Evolutionary conservation across 2,113 vertebrate genomes (phyloP).

Genomic region (Saccopteryx leptura): DNA sequence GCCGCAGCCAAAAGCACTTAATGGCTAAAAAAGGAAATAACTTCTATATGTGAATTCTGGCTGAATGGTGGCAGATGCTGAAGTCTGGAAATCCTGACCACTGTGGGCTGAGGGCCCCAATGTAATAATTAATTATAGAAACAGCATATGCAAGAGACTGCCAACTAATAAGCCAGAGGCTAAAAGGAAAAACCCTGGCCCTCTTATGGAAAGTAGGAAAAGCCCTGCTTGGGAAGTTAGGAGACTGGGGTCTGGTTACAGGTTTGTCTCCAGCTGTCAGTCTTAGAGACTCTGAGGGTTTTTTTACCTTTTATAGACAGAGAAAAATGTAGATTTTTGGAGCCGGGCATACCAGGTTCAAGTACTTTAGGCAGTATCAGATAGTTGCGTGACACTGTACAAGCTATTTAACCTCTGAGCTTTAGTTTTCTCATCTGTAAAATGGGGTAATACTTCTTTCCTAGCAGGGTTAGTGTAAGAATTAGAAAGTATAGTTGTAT

Average conservation of each 20-base stretch:
- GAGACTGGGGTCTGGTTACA: neutral
- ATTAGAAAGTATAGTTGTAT: neutral
- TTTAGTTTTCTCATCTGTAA: slow-evolving; percentile 31
- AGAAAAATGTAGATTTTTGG: neutral
- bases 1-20: slow-evolving; percentile 54
- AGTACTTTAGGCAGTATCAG: neutral
- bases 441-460: neutral
- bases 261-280: neutral
- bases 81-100: slow-evolving; percentile 66
- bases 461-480: neutral
- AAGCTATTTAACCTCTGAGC: neutral
- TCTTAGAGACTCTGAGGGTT: neutral
- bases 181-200: neutral
- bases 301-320: neutral
- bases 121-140: slow-evolving; percentile 3
- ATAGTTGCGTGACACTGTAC: neutral
- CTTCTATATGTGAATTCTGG: slow-evolving; percentile 77
- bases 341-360: neutral
- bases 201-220: neutral
- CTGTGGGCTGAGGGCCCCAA: neutral
- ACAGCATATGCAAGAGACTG: neutral
- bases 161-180: neutral
- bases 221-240: neutral
- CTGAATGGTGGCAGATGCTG: slow-evolving; percentile 68
- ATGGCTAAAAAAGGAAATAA: slow-evolving; percentile 81